Conservation (phyloP, 2,797 vertebrate genomes). For the Coregonus suidteri region DNA sequence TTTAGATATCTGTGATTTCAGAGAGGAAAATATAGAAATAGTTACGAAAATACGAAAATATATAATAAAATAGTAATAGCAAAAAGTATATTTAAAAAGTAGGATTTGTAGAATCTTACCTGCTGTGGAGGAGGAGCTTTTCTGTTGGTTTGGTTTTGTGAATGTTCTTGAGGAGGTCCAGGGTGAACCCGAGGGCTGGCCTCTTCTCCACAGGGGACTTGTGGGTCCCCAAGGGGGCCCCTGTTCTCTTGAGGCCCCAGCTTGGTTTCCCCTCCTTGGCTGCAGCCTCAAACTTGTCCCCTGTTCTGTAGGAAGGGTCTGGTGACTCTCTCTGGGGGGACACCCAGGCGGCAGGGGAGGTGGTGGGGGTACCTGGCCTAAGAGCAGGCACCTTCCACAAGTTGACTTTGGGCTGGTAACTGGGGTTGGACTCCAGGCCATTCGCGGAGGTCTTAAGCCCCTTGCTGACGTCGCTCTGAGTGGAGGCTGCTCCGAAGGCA, state of each 20-base stretch:
- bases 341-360: slow-evolving; percentile 61
- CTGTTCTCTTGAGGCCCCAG: slow-evolving; percentile 70
- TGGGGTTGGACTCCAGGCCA: slow-evolving; percentile 42
- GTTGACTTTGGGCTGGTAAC: slow-evolving; percentile 75
- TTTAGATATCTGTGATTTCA: background rate
- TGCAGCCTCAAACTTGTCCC: slow-evolving; percentile 57
- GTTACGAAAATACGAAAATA: background rate
- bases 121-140: slow-evolving; percentile 74
- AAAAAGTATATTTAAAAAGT: background rate
- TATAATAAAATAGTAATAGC: background rate
- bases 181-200: slow-evolving; percentile 57
- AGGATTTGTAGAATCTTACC: slow-evolving; percentile 66
- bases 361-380: slow-evolving; percentile 62
- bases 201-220: slow-evolving; percentile 77
- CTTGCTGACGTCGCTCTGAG: slow-evolving; percentile 72
- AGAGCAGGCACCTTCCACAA: slow-evolving; percentile 83
- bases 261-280: slow-evolving; percentile 62
- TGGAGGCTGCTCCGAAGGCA: slow-evolving; percentile 63
- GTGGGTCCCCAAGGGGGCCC: slow-evolving; percentile 59
- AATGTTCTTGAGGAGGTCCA: slow-evolving; percentile 74
- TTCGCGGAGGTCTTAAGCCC: slow-evolving; percentile 57
- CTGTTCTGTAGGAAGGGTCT: slow-evolving; percentile 57
- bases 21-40: background rate
- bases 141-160: slow-evolving; percentile 66
- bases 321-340: slow-evolving; percentile 65